Base-by-base conservation (phyloP, 2,888 invertebrate genomes). In the Pyralis farinalis region DNA sequence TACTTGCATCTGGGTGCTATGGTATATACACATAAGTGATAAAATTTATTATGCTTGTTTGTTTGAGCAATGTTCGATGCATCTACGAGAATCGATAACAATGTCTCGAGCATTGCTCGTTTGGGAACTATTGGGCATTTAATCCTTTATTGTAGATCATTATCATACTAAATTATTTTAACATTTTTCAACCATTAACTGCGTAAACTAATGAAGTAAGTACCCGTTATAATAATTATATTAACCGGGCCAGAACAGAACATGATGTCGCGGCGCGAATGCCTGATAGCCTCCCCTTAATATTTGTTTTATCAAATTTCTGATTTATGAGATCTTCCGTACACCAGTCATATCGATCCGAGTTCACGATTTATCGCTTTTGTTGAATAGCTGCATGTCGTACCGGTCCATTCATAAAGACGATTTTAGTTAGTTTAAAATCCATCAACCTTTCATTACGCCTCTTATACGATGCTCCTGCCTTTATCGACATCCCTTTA, bases 81-180 rank as follows among this genome's bases (percentile, higher is more conserved):
- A 72, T 60, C 43, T 44, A 46, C 44, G 30, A 31, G 28, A 40
- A 31, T 20, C 20, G 16, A 25, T 3, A 1, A 25, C 12, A 43
- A 55, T 73, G 78, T 65, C 38, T 80, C 87, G 71, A 75, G 68
- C 74, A 71, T 72, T 72, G 80, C 74, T 74, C 78, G 55, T 63
- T 54, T 85, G 89, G 89, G 89, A 84, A 87, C 89, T 89, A 87
- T 90, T 89, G 90, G 90, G 90, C 90, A 89, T 90, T 87, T 89
- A 89, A 89, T 88, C 82, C 84, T 87, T 76, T 88, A 81, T 76
- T 80, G 85, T 87, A 87, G 86, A 84, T 82, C 87, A 86, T 86
- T 85, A 83, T 85, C 86, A 88, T 84, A 87, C 88, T 87, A 87
- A 87, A 86, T 86, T 81, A 82, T 78, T 82, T 85, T 87, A 87